Conservation (phyloP, 2,888 invertebrate genomes). For the Syrista parreyssii region DNA sequence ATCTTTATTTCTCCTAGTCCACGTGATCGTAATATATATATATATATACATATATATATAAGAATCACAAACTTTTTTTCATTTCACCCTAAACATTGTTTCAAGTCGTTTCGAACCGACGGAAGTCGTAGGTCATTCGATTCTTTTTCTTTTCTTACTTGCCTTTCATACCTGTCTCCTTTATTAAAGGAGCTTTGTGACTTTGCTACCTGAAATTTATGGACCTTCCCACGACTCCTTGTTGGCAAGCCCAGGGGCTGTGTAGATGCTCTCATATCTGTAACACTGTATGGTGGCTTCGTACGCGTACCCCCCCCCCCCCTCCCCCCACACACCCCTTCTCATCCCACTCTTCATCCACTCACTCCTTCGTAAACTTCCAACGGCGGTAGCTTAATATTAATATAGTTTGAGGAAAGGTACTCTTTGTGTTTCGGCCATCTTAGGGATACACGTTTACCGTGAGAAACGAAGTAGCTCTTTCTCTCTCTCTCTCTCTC, state of each 20-base stretch:
- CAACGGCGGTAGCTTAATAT: constrained; percentile 15
- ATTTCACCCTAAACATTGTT: too few relatives aligned
- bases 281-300: neutral
- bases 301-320: too few relatives aligned
- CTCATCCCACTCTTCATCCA: too few relatives aligned
- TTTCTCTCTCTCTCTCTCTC: too few relatives aligned
- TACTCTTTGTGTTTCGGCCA: neutral
- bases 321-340: too few relatives aligned
- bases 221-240: neutral
- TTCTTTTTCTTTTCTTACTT: too few relatives aligned
- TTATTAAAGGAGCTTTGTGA: neutral
- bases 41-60: too few relatives aligned
- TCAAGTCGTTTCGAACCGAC: too few relatives aligned
- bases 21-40: too few relatives aligned
- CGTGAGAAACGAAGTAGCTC: neutral
- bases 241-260: too few relatives aligned
- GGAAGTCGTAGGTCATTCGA: too few relatives aligned
- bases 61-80: neutral
- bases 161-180: neutral
- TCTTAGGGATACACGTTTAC: neutral
- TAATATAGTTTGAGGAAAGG: constrained; percentile 17
- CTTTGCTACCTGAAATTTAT: neutral
- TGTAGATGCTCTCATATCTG: neutral
- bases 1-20: neutral
- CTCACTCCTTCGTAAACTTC: neutral